Conservation (phyloP, 2,113 vertebrate genomes). For the Hippocampus comes region DNA sequence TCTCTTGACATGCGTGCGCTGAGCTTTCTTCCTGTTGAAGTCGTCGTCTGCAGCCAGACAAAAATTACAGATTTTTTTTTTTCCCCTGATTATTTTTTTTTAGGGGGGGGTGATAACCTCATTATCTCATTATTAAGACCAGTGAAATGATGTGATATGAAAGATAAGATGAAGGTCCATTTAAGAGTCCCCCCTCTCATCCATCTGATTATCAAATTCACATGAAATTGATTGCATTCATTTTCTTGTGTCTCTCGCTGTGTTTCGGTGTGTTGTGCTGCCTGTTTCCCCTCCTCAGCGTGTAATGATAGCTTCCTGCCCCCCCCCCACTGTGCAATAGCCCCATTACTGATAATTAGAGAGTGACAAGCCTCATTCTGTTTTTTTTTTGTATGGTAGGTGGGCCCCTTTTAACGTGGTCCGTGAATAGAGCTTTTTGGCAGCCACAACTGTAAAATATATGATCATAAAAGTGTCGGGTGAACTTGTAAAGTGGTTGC, state of each 20-base stretch:
- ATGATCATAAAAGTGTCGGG: too few relatives aligned
- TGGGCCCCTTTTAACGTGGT: conserved; percentile 48
- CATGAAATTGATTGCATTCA: neutral
- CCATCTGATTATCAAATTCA: neutral
- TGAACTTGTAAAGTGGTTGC: too few relatives aligned
- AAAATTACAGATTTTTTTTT: neutral
- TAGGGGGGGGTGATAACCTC: too few relatives aligned
- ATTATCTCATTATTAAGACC: too few relatives aligned
- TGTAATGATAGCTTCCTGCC: conserved; percentile 54
- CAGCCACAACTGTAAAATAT: neutral
- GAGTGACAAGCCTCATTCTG: conserved; percentile 42
- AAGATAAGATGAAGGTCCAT: too few relatives aligned
- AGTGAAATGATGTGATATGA: too few relatives aligned
- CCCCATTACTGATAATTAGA: conserved; percentile 66
- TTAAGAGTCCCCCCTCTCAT: neutral
- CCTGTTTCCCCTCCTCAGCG: conserved; percentile 4
- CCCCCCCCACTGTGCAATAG: conserved; percentile 33
- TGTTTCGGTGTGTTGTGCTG: neutral
- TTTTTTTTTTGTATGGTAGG: conserved; percentile 53
- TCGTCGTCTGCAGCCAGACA: conserved; percentile 13
- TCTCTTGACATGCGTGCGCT: neutral
- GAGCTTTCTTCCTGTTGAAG: neutral
- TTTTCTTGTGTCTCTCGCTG: neutral
- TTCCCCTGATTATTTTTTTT: too few relatives aligned
- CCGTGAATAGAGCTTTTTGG: conserved; percentile 32